These are phyloP conservation scores for Diadema setosum DNA, from an alignment of 35 echinoderm and acorn worm genomes.

Conservation along the genomic window DNA sequence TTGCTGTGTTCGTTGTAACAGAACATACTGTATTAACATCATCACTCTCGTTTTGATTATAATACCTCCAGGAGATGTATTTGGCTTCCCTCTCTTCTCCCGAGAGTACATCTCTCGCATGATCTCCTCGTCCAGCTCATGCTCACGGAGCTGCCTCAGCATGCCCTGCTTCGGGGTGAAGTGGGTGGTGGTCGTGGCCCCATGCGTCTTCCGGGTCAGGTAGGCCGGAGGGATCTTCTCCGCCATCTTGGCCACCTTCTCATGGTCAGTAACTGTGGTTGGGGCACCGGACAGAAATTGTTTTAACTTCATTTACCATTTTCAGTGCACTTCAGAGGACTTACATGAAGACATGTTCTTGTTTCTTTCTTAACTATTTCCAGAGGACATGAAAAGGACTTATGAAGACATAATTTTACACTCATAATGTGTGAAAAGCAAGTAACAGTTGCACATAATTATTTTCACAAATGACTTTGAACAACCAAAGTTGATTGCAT, in stretches of 20 bases:
- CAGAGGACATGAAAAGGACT: neutral
- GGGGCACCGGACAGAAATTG: neutral
- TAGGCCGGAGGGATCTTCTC: neutral
- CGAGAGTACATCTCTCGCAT: neutral
- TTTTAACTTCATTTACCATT: no score
- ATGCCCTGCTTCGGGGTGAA: constrained; percentile 75
- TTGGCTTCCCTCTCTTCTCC: neutral
- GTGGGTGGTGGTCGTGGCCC: constrained; percentile 73
- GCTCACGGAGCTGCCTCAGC: constrained; percentile 73
- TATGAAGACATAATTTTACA: no score
- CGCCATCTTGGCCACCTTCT: constrained; percentile 40
- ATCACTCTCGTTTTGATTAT: no score
- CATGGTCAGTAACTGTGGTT: constrained; percentile 27
- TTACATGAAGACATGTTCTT: neutral
- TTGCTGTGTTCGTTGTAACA: no score
- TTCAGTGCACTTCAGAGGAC: no score
- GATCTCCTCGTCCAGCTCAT: constrained; percentile 69
- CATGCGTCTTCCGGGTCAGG: neutral
- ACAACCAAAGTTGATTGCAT: no score
- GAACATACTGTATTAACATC: no score
- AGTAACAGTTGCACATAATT: neutral
- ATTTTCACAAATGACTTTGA: no score
- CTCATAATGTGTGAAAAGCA: neutral
- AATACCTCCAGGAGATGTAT: constrained; percentile 23
- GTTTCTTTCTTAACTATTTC: neutral